Evolutionary conservation across 2,797 vertebrate genomes (phyloP), one percentile per base, ranked within the genome.

Genomic region (Cuculus canorus): DNA sequence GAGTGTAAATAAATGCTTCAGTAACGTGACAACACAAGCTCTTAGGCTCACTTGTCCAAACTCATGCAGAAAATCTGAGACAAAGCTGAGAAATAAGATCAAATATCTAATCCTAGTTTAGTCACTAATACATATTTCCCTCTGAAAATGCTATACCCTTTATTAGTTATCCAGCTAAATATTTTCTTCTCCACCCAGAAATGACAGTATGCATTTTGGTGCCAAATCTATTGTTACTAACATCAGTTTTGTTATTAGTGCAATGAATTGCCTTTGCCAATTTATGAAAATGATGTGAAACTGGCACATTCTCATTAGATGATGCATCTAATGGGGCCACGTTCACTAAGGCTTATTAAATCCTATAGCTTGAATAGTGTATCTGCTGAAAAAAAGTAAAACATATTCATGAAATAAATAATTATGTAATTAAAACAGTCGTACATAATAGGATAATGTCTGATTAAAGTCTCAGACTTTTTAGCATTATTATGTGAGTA

Each of bases 391-490:
- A 87, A 96, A 96, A 63, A 35, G 37, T 60, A 83, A 83, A 86
- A 92, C 32, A 59, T 79, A 69, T 57, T 82, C 4, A 63, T 47
- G 33, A 91, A 91, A 83, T 80, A 95, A 93, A 85, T 87, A 82
- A 94, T 82, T 82, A 43, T 43, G 30, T n/a, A 66, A 82, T 91
- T 89, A 82, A 89, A 83, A 9, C 47, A 66, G 33, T 41, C 22
- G 88, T 73, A 64, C 27, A 57, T 79, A 84, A 64, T 28, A 85
- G 53, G 64, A 80, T 72, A 86, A 86, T 32, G 22, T 32, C 60
- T 82, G 60, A 94, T 87, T 85, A 81, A 95, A 84, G 17, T 71
- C 65, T 89, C 65, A 77, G 72, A 32, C 17, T 81, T 87, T 92
- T 92, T 91, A 80, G 73, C 37, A 65, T 59, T 77, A 77, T 66